Evolutionary conservation across 2,113 vertebrate species (phyloP).

Genomic region (Silurus glanis): DNA sequence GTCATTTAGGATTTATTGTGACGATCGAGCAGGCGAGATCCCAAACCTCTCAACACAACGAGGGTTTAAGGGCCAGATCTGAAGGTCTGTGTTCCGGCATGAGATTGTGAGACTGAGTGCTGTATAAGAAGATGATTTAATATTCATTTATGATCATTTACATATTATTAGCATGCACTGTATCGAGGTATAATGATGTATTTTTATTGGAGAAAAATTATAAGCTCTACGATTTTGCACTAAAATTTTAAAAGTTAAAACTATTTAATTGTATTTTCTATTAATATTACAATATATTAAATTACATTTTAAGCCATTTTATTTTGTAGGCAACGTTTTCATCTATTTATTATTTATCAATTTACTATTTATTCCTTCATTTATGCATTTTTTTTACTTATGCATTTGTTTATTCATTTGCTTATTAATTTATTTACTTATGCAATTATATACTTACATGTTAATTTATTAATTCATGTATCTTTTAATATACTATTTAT

Average conservation of each 20-base stretch:
- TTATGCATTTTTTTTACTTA: not conserved
- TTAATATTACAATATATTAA: not conserved
- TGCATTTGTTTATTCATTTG: too few relatives aligned
- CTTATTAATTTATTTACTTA: too few relatives aligned
- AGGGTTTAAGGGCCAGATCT: constrained; percentile 29
- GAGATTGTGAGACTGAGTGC: not conserved
- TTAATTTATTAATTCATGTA: too few relatives aligned
- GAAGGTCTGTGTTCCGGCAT: constrained; percentile 7
- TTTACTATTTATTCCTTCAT: not conserved
- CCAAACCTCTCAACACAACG: constrained; percentile 27
- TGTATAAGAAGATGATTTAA: not conserved
- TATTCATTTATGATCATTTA: not conserved
- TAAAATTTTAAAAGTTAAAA: not conserved
- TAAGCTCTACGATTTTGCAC: not conserved
- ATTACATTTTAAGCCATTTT: not conserved
- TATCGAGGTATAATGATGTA: too few relatives aligned
- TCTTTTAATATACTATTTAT: too few relatives aligned
- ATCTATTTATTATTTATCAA: too few relatives aligned
- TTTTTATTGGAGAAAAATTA: not conserved
- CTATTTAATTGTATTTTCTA: not conserved
- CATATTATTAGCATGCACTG: too few relatives aligned
- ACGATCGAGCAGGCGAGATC: constrained; percentile 24
- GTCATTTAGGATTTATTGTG: constrained; percentile 44
- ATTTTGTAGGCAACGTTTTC: not conserved
- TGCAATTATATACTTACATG: too few relatives aligned